Evolutionary conservation across 2,797 vertebrate species (phyloP).

Genomic region (Gouania willdenowi): DNA sequence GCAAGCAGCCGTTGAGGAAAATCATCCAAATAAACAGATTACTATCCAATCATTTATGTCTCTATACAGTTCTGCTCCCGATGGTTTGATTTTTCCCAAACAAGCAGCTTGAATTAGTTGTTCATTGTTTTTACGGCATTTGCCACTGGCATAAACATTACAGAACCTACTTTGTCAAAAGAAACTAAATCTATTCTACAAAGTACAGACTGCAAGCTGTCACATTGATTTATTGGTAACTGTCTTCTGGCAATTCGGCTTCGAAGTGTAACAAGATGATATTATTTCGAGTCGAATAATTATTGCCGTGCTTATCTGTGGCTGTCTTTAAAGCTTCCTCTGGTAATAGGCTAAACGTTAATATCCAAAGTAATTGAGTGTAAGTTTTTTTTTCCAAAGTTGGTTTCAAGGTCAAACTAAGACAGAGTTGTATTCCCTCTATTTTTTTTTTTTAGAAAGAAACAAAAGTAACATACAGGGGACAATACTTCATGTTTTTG

Average conservation of each 20-base stretch:
- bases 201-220: constrained; percentile 31
- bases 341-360: constrained; percentile 28
- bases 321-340: constrained; percentile 36
- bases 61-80: not conserved
- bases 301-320: constrained; percentile 48
- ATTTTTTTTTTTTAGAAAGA: constrained; percentile 3
- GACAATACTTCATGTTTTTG: constrained; percentile 5
- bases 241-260: constrained; percentile 39
- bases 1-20: too few relatives aligned
- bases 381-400: constrained; percentile 16
- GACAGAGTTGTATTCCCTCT: not conserved
- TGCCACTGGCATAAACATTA: constrained; percentile 1
- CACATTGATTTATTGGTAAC: constrained; percentile 44
- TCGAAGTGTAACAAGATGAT: constrained; percentile 21
- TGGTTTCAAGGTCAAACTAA: constrained; percentile 13
- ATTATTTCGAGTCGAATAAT: constrained; percentile 46
- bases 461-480: not conserved
- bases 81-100: not conserved
- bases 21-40: too few relatives aligned
- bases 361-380: constrained; percentile 30
- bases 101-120: not conserved
- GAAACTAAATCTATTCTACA: constrained; percentile 19
- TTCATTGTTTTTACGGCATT: constrained; percentile 2
- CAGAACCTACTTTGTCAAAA: constrained; percentile 7
- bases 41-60: too few relatives aligned